Base-by-base conservation (phyloP, 2,888 invertebrate species). In the Saturnia japonica region DNA sequence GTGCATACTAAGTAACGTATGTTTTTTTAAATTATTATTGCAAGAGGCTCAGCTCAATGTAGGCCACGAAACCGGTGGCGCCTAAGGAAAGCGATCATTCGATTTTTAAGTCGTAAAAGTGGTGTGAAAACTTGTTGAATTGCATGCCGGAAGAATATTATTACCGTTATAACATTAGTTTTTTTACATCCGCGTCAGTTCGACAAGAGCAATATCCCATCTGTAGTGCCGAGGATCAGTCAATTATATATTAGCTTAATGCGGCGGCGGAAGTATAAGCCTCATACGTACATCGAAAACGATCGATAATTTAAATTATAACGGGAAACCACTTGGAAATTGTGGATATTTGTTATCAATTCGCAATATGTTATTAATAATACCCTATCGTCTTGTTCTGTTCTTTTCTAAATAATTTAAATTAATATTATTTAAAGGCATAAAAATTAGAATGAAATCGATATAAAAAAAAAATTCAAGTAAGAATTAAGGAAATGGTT, bases 231-330 rank as follows among this genome's bases (percentile, higher is more conserved):
- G 85, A 89, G 89, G 88, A 91, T 89, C 91, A 92, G 93, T 93
- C 91, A 92, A 93, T 91, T 93, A 90, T 89, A 88, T 93, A 93
- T 94, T 93, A 93, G 90, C 90, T 89, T 93, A 91, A 93, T 92
- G 91, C 88, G 85, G 88, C 87, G 85, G 88, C 87, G 88, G 82
- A 87, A 85, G 86, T 87, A 79, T 81, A 83, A 84, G 64, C n/a
- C n/a, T n/a, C n/a, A n/a, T n/a, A n/a, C n/a, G n/a, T n/a, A n/a
- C n/a, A n/a, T n/a, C n/a, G n/a, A n/a, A n/a, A n/a, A 85, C 77
- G 81, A 78, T 77, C 77, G 78, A 81, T 81, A 76, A 80, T 81
- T 79, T 80, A 75, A 80, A 74, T 81, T 79, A 79, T 87, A 89
- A 87, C 89, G 88, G 74, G 77, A 43, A 73, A 75, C 77, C 77